Evolutionary conservation across 2,797 vertebrate species (phyloP).

Genomic region (Poeciliopsis paucimaculata): DNA sequence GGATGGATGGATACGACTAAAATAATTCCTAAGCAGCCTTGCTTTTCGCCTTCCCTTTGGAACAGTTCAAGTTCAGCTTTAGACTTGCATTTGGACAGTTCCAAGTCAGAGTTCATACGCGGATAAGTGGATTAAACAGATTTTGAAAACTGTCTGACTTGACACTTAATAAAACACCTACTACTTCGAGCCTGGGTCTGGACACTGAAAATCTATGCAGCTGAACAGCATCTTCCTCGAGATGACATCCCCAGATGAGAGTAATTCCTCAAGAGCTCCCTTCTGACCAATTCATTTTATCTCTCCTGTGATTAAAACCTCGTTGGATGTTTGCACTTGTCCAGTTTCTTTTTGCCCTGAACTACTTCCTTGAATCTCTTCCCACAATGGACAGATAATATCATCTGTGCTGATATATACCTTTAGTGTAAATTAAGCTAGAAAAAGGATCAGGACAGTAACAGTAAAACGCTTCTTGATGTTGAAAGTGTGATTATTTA

Average conservation of each 20-base stretch:
- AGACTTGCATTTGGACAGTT: not conserved
- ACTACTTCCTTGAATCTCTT: not conserved
- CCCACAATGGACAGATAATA: not conserved
- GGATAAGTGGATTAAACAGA: not conserved
- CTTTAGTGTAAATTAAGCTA: not conserved
- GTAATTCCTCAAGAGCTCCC: not conserved
- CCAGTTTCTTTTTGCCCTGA: not conserved
- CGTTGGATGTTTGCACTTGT: not conserved
- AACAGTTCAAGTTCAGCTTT: not conserved
- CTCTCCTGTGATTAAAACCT: no score
- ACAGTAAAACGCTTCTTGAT: not conserved
- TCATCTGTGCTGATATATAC: no score
- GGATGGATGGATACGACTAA: not conserved
- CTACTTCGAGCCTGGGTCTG: not conserved
- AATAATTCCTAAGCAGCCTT: not conserved
- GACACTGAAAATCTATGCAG: not conserved
- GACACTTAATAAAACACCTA: not conserved
- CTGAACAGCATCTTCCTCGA: not conserved
- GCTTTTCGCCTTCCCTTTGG: not conserved
- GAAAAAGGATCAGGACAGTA: not conserved
- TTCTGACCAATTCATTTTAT: not conserved
- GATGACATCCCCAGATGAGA: not conserved
- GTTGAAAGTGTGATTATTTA: not conserved
- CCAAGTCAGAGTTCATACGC: not conserved
- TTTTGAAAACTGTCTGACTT: not conserved